Conservation (phyloP, 2,797 vertebrate genomes). For the Aphelocoma californica region DNA sequence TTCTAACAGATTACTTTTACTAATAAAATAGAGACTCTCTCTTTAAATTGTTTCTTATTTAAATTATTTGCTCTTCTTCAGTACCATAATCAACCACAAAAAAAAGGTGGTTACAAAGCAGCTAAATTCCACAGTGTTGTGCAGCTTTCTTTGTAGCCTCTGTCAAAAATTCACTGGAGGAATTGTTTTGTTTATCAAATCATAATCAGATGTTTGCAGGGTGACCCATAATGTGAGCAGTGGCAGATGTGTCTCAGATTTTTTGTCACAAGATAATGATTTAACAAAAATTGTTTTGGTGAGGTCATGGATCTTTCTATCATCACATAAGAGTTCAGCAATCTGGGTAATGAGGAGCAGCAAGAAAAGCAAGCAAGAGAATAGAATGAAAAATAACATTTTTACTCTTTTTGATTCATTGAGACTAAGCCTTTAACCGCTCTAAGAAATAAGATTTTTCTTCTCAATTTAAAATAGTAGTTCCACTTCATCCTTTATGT, state of each 20-base stretch:
- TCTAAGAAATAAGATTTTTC: constrained; percentile 34
- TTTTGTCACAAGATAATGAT: constrained; percentile 33
- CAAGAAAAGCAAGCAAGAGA: constrained; percentile 28
- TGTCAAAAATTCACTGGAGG: constrained; percentile 26
- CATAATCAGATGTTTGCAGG: constrained; percentile 55
- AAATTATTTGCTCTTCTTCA: not conserved
- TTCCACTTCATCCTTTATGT: not conserved
- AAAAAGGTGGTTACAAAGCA: not conserved
- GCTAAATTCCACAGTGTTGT: not conserved
- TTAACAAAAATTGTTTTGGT: constrained; percentile 59
- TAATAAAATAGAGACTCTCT: not conserved
- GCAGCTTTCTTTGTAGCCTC: not conserved
- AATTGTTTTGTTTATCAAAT: constrained; percentile 58
- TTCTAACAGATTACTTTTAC: not conserved
- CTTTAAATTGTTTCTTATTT: not conserved
- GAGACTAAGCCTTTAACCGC: constrained; percentile 17
- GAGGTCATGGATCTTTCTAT: constrained; percentile 32
- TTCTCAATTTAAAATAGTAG: constrained; percentile 10
- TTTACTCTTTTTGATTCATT: constrained; percentile 5
- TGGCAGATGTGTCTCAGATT: constrained; percentile 19
- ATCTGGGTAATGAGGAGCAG: constrained; percentile 58
- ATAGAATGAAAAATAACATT: not conserved
- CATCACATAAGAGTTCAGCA: constrained; percentile 48
- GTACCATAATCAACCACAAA: not conserved
- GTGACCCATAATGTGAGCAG: constrained; percentile 34